Conservation (phyloP, 2,888 invertebrate genomes). For the Dynastes hyllus region DNA sequence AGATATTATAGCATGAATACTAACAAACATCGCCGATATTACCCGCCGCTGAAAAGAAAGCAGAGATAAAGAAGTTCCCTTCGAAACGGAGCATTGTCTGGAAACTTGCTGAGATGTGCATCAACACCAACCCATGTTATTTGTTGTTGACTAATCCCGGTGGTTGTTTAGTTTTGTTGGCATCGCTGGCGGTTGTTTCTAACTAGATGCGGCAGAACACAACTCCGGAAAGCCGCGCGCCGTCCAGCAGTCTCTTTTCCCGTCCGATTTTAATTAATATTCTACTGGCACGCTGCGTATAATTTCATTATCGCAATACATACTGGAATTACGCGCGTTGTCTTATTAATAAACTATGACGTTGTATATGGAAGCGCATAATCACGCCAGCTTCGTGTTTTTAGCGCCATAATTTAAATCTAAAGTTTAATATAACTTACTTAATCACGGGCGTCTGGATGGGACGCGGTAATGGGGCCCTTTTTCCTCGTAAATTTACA, state of each 20-base stretch:
- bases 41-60: not conserved
- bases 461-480: constrained; percentile 19
- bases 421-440: constrained; percentile 39
- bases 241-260: not conserved
- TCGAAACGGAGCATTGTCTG: not conserved
- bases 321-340: constrained; percentile 16
- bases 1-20: constrained; percentile 2
- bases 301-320: constrained; percentile 38
- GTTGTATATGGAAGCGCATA: not conserved
- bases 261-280: constrained; percentile 38
- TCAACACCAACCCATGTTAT: not conserved
- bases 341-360: constrained; percentile 34
- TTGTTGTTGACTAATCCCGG: constrained; percentile 1
- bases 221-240: not conserved
- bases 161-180: not conserved
- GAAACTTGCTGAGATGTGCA: constrained; percentile 24
- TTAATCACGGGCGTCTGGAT: constrained; percentile 29
- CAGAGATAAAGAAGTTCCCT: constrained; percentile 8
- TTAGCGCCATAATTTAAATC: constrained; percentile 31
- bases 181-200: not conserved
- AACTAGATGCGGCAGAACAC: constrained; percentile 1
- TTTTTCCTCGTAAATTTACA: constrained; percentile 37
- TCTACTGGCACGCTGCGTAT: constrained; percentile 28
- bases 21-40: not conserved
- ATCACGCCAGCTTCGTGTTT: constrained; percentile 5